A percentile compares a stretch with the other conserved stretches of the same genome.
phyloP scores from a whole-genome alignment of 2,888 invertebrate genomes.

The Punctoribates punctum region DNA sequence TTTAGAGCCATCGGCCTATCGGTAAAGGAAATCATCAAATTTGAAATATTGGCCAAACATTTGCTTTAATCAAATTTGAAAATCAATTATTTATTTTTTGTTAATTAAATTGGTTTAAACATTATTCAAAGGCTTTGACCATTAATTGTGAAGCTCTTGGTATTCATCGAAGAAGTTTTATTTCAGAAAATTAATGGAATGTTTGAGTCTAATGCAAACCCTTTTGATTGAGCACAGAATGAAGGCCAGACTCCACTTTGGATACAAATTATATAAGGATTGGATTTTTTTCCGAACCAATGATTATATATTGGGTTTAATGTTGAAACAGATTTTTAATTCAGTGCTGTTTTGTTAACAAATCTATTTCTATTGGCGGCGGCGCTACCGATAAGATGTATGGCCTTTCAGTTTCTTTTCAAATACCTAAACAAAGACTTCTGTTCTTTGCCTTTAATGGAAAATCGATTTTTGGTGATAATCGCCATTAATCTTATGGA shows the following conservation, averaged over 20 bases:
- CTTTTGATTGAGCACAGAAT: too few relatives aligned
- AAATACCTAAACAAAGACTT: background rate
- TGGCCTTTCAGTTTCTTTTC: background rate
- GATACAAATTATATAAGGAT: too few relatives aligned
- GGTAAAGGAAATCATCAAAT: background rate
- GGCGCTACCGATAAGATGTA: slow-evolving; percentile 1
- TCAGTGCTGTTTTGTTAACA: slow-evolving; percentile 1
- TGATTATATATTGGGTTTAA: background rate
- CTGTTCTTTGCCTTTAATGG: background rate
- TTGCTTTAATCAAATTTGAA: background rate
- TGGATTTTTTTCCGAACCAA: too few relatives aligned
- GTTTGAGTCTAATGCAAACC: too few relatives aligned
- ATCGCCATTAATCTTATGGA: slow-evolving; percentile 19
- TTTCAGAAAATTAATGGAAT: too few relatives aligned
- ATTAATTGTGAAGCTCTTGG: background rate
- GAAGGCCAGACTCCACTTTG: too few relatives aligned
- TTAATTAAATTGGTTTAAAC: too few relatives aligned
- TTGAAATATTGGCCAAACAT: slow-evolving; percentile 8
- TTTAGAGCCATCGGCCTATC: slow-evolving; percentile 47
- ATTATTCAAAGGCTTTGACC: too few relatives aligned
- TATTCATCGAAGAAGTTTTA: background rate
- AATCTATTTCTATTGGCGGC: background rate
- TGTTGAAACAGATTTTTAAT: background rate
- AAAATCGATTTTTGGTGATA: slow-evolving; percentile 29
- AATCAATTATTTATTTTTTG: too few relatives aligned